Percentiles rank a stretch among this genome's conserved stretches.
Evolutionary conservation across 2,888 invertebrate species (phyloP).

Genomic region (Trichogramma dendrolimi): DNA sequence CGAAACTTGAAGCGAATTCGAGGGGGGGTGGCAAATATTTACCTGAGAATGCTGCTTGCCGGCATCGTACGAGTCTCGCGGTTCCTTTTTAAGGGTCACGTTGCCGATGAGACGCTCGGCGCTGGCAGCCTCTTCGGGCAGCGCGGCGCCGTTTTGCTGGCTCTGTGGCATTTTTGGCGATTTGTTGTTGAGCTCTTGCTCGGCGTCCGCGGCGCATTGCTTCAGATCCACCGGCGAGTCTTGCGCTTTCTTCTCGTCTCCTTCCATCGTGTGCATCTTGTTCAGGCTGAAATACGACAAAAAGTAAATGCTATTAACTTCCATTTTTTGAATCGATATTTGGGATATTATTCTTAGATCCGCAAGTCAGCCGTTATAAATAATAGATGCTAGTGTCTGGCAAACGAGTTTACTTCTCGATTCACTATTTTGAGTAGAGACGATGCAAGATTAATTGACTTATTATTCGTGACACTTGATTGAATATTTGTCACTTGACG

Average conservation of each 20-base stretch:
- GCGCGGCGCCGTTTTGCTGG: conserved; percentile 47
- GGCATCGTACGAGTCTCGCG: conserved; percentile 7
- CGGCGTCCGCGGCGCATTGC: conserved; percentile 32
- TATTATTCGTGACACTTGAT: too few relatives aligned
- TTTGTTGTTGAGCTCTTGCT: conserved; percentile 34
- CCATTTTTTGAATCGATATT: too few relatives aligned
- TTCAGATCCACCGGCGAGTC: conserved; percentile 36
- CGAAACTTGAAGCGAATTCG: too few relatives aligned
- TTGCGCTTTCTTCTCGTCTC: conserved; percentile 46
- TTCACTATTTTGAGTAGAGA: too few relatives aligned
- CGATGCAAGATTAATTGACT: too few relatives aligned
- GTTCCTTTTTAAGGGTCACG: conserved; percentile 35
- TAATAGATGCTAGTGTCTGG: too few relatives aligned
- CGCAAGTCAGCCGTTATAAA: too few relatives aligned
- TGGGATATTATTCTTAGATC: too few relatives aligned
- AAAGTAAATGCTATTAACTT: neutral
- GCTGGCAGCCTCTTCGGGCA: conserved; percentile 46
- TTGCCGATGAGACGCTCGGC: conserved; percentile 13
- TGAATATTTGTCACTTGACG: too few relatives aligned
- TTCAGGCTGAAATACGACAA: conserved; percentile 54
- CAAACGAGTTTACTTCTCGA: too few relatives aligned
- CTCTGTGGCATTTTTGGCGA: conserved; percentile 46
- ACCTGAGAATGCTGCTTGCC: conserved; percentile 17
- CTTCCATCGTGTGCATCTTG: conserved; percentile 62
- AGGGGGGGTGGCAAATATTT: neutral